Conservation (phyloP, 2,888 invertebrate species). For the Gerris lacustris region DNA sequence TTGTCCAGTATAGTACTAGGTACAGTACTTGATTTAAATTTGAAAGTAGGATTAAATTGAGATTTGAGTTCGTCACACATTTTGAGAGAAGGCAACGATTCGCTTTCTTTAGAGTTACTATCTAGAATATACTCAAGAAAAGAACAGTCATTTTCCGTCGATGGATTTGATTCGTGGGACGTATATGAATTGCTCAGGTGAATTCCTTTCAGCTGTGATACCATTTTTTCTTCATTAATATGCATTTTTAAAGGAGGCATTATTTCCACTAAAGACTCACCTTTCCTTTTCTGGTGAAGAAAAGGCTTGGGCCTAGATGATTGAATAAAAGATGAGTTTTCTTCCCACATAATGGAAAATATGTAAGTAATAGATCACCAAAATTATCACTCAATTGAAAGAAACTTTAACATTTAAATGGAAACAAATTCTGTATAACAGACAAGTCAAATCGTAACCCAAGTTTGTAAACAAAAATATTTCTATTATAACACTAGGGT, state of each 20-base stretch:
- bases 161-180: conserved; percentile 19
- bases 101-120: background rate
- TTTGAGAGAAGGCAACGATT: conserved; percentile 2
- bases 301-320: background rate
- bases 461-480: no score
- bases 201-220: conserved; percentile 60
- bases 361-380: no score
- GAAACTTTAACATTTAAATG: no score
- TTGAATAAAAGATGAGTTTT: background rate
- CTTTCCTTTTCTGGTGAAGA: background rate
- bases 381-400: no score
- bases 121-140: background rate
- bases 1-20: conserved; percentile 11
- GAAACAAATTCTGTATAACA: no score
- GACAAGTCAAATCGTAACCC: no score
- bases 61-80: conserved; percentile 2
- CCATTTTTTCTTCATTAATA: conserved; percentile 74
- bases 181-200: conserved; percentile 47
- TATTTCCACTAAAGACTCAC: background rate
- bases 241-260: conserved; percentile 51
- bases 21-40: background rate
- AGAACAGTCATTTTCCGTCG: background rate
- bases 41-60: background rate
- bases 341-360: background rate
- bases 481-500: no score